A percentile compares a stretch with the other conserved stretches of the same genome.
Conservation (phyloP, 2,797 vertebrate genomes). For the Chrysolophus pictus region DNA sequence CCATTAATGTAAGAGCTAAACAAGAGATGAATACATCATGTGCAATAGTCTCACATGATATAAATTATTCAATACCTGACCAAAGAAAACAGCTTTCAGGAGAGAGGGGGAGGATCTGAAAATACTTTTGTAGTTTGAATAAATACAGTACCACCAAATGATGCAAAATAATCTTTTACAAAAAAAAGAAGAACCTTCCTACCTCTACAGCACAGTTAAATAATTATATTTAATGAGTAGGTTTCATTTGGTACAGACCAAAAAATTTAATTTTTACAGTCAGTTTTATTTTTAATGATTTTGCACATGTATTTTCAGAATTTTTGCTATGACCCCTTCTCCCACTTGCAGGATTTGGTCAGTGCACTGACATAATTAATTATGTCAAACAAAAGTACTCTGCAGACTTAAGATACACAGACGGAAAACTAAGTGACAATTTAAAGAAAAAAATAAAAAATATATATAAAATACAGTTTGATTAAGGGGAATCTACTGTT, state of each 20-base stretch:
- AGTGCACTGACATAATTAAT: background rate
- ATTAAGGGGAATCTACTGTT: background rate
- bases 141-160: background rate
- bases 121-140: constrained; percentile 49
- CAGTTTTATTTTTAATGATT: background rate
- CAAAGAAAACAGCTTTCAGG: constrained; percentile 67
- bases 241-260: background rate
- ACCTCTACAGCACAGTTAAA: background rate
- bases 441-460: background rate
- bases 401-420: background rate
- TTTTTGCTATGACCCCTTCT: background rate
- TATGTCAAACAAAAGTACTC: background rate
- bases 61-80: constrained; percentile 67
- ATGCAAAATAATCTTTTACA: background rate
- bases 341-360: background rate
- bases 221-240: background rate
- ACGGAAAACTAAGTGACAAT: background rate
- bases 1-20: constrained; percentile 72
- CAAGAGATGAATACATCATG: constrained; percentile 69
- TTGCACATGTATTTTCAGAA: background rate
- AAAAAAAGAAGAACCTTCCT: background rate
- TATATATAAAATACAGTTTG: background rate
- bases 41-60: constrained; percentile 69
- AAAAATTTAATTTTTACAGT: too few species aligned
- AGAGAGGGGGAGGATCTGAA: constrained; percentile 52